phyloP scores from a whole-genome alignment of 2,797 vertebrate genomes.

The Hydrocynus forskahlii region DNA sequence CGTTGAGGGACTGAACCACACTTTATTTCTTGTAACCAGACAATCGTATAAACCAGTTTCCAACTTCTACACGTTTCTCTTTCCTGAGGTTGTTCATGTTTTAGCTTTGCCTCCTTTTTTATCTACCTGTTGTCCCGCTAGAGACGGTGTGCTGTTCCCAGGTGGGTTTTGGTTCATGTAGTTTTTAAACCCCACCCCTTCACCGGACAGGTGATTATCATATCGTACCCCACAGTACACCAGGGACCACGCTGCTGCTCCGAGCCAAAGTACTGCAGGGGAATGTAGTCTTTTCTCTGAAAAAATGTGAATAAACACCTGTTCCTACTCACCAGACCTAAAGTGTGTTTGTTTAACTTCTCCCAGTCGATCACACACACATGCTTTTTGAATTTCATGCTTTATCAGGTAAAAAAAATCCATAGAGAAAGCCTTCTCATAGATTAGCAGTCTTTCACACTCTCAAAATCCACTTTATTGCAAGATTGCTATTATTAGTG shows the following conservation, averaged over 20 bases:
- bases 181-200: constrained; percentile 71
- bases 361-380: no score
- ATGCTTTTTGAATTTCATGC: no score
- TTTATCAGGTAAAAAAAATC: no score
- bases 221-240: constrained; percentile 75
- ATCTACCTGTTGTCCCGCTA: constrained; percentile 53
- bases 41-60: constrained; percentile 59
- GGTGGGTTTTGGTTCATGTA: constrained; percentile 67
- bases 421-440: no score
- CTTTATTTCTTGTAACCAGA: constrained; percentile 19
- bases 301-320: constrained; percentile 62
- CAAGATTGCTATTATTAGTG: no score
- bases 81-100: no score
- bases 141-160: constrained; percentile 73
- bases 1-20: constrained; percentile 36
- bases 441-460: no score
- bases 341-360: constrained; percentile 39
- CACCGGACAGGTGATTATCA: constrained; percentile 70
- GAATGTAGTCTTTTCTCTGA: constrained; percentile 61
- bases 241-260: constrained; percentile 70
- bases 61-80: no score
- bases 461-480: no score
- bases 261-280: constrained; percentile 66
- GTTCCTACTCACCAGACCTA: constrained; percentile 55
- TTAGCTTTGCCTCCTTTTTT: no score